Base-by-base conservation (phyloP, 2,113 vertebrate species). In the Oryzias javanicus region DNA sequence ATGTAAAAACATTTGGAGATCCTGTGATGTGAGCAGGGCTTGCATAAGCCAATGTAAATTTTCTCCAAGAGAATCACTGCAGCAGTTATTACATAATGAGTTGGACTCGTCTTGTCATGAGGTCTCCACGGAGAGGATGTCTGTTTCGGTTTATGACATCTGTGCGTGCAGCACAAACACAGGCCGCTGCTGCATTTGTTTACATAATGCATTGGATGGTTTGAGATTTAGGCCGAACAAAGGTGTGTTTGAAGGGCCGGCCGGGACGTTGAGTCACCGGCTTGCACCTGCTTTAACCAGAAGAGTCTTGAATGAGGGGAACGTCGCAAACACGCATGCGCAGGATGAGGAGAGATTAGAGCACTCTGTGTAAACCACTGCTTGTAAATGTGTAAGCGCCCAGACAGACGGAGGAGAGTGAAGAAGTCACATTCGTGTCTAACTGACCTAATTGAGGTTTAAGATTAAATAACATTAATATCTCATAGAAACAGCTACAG, bases 211-310 rank as follows among this genome's bases (percentile, higher is more conserved):
- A 15, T 44, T 51, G 56, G 57, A 49, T 71, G 58, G 53, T 62
- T 61, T 48, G 47, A 24, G 20, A 74, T 74, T 70, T 67, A 17
- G 58, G 53, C 64, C 56, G 76, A 72, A 87, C 78, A 87, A 88
- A 84, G 67, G 78, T 54, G 4, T 51, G 57, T 81, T 63, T 76
- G 79, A 67, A 57, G 67, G 75, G 74, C 60, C 22, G 46, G 64
- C 53, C 57, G 19, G 55, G 76, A 64, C 54, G 83, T 72, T 84
- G 78, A 85, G 79, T 89, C 84, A 88, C 80, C 60, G 50, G 80
- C 71, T 73, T 78, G 80, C 88, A 91, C 88, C 87, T 89, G 86
- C 82, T 84, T 68, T 18, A 48, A 85, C 82, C 86, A 87, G 86
- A 78, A 85, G 84, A 83, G 81, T 86, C 84, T 76, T 89, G 84